phyloP scores from a whole-genome alignment of 2,113 vertebrate genomes.

The Turdus rufiventris region DNA sequence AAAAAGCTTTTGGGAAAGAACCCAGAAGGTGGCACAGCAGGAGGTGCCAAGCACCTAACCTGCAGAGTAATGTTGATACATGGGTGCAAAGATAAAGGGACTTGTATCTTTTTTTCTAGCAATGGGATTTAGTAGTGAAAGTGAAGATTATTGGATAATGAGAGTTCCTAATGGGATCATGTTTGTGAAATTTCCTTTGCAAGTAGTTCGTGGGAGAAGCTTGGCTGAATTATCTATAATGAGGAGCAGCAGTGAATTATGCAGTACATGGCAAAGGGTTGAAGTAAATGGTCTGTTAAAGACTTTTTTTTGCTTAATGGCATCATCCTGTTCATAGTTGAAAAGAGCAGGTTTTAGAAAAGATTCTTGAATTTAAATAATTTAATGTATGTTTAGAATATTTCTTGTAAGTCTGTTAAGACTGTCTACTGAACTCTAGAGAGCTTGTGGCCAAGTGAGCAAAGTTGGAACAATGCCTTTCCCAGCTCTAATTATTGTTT shows the following conservation, averaged over 20 bases:
- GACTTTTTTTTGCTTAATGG: neutral
- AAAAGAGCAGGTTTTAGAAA: neutral
- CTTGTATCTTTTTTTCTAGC: neutral
- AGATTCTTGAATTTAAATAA: neutral
- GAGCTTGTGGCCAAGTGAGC: neutral
- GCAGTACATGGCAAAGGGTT: neutral
- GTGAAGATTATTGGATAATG: neutral
- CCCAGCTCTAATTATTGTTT: neutral
- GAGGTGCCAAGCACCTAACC: neutral
- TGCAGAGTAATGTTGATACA: neutral
- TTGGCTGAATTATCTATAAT: neutral
- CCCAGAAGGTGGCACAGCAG: neutral
- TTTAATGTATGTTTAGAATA: neutral
- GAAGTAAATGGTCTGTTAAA: neutral
- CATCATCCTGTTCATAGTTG: neutral
- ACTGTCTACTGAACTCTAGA: neutral
- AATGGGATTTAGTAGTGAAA: neutral
- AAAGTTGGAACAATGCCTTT: neutral
- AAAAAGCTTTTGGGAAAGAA: neutral
- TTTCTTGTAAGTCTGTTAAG: neutral
- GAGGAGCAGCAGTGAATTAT: neutral
- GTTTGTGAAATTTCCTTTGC: neutral
- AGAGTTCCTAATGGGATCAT: neutral
- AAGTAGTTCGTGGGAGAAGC: neutral
- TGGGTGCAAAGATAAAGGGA: neutral